Conservation (phyloP, 2,888 invertebrate genomes). For the Coronaproctus castanopsis region DNA sequence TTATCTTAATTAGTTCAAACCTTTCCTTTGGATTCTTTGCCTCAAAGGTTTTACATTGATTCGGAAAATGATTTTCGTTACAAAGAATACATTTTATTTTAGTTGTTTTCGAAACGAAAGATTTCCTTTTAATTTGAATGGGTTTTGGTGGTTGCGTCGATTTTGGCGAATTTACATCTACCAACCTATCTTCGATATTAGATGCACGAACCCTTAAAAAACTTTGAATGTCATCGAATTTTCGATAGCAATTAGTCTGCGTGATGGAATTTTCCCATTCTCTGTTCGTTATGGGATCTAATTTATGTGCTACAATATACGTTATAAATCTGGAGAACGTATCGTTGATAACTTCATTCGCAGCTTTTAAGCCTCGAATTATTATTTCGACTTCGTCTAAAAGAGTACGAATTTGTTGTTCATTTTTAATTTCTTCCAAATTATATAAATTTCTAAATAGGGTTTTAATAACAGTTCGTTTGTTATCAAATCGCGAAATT, state of each 20-base stretch:
- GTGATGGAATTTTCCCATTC: background rate
- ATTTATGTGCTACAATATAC: background rate
- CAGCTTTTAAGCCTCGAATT: background rate
- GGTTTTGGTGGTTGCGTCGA: background rate
- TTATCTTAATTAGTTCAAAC: background rate
- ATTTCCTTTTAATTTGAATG: background rate
- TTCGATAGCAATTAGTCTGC: background rate
- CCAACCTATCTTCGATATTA: background rate
- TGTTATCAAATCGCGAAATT: background rate
- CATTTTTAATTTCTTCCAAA: background rate
- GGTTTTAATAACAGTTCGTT: background rate
- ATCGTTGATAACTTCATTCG: background rate
- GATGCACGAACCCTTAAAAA: background rate
- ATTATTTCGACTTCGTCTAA: conserved; percentile 1
- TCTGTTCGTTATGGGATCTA: background rate
- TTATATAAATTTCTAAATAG: background rate
- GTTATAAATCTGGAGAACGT: conserved; percentile 2
- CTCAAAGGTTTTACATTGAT: background rate
- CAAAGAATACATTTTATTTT: background rate
- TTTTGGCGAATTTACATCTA: background rate
- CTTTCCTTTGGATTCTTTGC: background rate
- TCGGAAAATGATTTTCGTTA: background rate
- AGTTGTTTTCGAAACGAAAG: background rate
- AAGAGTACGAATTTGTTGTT: conserved; percentile 1
- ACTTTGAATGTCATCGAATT: background rate